Percentiles rank a stretch among this genome's conserved stretches.
phyloP scores from a whole-genome alignment of 2,888 invertebrate genomes.

The Caenorhabditis sp. region DNA sequence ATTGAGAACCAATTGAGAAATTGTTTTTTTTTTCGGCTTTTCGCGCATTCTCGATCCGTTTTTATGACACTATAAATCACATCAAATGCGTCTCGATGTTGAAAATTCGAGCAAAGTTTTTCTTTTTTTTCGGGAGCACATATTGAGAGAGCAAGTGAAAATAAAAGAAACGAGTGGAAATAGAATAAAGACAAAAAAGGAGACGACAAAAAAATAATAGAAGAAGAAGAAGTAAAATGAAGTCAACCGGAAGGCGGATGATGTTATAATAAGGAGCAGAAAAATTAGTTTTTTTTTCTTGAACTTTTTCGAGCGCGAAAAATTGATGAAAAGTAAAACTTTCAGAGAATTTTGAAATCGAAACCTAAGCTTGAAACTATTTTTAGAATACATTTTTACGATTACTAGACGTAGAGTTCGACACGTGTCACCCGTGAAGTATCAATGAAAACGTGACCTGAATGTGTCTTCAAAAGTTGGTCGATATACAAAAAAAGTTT shows the following conservation, averaged over 20 bases:
- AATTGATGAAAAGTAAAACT: too few species aligned
- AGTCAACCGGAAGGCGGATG: not conserved
- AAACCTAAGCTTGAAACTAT: too few species aligned
- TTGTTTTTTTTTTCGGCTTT: not conserved
- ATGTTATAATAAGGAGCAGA: not conserved
- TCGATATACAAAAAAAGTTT: too few species aligned
- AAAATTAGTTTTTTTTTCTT: constrained; percentile 1
- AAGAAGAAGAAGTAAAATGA: constrained; percentile 1
- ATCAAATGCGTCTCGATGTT: not conserved
- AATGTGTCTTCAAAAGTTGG: too few species aligned
- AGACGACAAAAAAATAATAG: constrained; percentile 10
- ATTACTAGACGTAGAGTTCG: too few species aligned
- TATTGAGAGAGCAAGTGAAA: too few species aligned
- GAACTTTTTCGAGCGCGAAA: not conserved
- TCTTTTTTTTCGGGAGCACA: not conserved
- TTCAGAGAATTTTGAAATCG: too few species aligned
- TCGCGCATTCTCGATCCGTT: not conserved
- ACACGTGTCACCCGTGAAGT: too few species aligned
- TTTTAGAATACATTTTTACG: too few species aligned
- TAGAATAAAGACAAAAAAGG: constrained; percentile 6
- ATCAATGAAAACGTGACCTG: too few species aligned
- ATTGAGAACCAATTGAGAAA: too few species aligned
- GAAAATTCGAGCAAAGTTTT: not conserved
- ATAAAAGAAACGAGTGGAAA: not conserved
- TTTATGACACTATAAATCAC: not conserved